A percentile compares a stretch with the other conserved stretches of the same genome.
Evolutionary conservation across 1,140 invertebrate species (phyloP).

Genomic region (Teleogryllus occipitalis): DNA sequence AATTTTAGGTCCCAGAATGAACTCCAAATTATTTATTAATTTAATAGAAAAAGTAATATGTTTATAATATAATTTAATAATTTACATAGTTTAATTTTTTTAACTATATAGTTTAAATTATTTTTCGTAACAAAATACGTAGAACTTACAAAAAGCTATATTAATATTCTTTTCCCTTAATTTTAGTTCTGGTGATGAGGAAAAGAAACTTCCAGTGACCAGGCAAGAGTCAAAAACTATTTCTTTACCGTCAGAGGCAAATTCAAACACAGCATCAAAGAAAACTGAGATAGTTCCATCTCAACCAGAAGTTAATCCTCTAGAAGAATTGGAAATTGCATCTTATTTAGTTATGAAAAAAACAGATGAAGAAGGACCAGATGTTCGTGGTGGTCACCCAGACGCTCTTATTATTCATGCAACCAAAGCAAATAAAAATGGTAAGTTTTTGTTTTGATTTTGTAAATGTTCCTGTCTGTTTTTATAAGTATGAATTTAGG

Average conservation of each 20-base stretch:
- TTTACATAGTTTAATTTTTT: too few species aligned
- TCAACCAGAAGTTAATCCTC: constrained; percentile 35
- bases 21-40: too few species aligned
- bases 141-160: too few species aligned
- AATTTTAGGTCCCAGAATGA: too few species aligned
- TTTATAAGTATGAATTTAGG: not conserved
- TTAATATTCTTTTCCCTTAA: too few species aligned
- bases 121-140: too few species aligned
- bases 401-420: constrained; percentile 90
- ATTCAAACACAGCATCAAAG: constrained; percentile 31
- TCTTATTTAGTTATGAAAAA: constrained; percentile 70
- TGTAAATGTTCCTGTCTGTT: not conserved
- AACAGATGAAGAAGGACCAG: constrained; percentile 71
- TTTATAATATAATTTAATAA: too few species aligned
- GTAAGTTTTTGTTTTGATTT: constrained; percentile 34
- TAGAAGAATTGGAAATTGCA: constrained; percentile 73
- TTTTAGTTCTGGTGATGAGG: not conserved
- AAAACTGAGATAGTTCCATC: constrained; percentile 22
- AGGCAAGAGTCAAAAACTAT: constrained; percentile 4
- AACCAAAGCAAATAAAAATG: constrained; percentile 83
- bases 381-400: constrained; percentile 79
- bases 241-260: constrained; percentile 18
- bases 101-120: too few species aligned
- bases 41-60: too few species aligned
- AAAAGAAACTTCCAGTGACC: not conserved